Base-by-base conservation (phyloP, 2,888 invertebrate genomes). In the Fragum whitleyi region DNA sequence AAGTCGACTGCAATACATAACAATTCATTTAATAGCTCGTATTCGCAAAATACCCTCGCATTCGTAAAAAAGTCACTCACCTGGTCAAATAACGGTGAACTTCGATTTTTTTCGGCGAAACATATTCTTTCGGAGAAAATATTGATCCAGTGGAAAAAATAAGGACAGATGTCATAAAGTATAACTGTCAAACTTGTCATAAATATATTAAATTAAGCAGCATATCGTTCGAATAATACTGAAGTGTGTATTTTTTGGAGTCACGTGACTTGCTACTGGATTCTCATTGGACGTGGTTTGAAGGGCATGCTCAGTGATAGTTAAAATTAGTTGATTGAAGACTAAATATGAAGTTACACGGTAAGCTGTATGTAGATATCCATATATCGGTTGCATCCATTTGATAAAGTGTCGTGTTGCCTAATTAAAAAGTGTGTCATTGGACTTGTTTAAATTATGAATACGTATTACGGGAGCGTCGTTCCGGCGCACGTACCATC, bases 401-500 rank as follows among this genome's bases (percentile, higher is more conserved):
- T 55, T 71, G 71, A 47, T 32, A 57, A n/a, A 23, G 71, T 65
- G 62, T 62, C 71, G 67, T 36, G 79, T 51, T 53, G 23, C n/a
- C 23, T 57, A 32, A 39, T 39, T 57, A 11, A 32, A 53, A 36
- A 57, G 55, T 36, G 59, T 39, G 36, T 29, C 39, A 72, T 26
- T 0, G 65, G 65, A 65, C 65, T 65, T 32, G 26, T 42, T 65
- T 23, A 55, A 47, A 47, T 11, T 21, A 74, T 88, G 88, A 88
- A 85, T 86, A 81, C 88, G 11, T 88, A 86, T 70, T 86, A 86
- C 61, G 80, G 81, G 39, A 85, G 82, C 32, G 85, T 88, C 47
- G 80, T 88, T 61, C 88, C 87, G 74, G 88, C 88, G 69, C 88
- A 87, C 77, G 80, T 87, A 75, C 78, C 80, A 42, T 77, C 80